phyloP scores from a whole-genome alignment of 2,888 invertebrate genomes.

The Podotricha telesiphe region DNA sequence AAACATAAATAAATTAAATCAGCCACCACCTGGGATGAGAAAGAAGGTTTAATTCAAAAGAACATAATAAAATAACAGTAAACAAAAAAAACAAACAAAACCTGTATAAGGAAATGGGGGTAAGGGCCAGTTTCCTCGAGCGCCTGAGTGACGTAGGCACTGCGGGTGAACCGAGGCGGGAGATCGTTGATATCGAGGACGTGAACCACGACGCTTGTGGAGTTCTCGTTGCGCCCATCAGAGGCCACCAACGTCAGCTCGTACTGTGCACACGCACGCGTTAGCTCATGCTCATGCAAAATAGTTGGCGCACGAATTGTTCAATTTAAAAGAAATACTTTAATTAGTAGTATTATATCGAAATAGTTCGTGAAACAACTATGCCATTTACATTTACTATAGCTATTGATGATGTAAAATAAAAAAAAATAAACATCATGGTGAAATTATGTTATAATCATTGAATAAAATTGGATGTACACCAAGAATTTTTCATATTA shows the following conservation, averaged over 20 bases:
- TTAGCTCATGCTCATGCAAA: constrained; percentile 78
- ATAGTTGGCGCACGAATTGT: constrained; percentile 35
- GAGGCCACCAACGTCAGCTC: constrained; percentile 95
- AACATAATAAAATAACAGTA: constrained; percentile 1
- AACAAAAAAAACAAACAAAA: constrained; percentile 69
- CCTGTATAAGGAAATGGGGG: constrained; percentile 89
- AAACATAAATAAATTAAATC: neutral
- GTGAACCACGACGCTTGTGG: constrained; percentile 91
- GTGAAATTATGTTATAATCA: no score
- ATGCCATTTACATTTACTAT: neutral
- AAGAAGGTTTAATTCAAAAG: neutral
- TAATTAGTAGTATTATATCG: constrained; percentile 50
- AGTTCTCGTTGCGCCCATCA: constrained; percentile 95
- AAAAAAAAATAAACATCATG: neutral
- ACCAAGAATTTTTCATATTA: no score
- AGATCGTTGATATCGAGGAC: constrained; percentile 95
- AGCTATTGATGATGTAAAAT: neutral
- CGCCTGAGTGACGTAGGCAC: constrained; percentile 88
- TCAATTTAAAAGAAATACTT: neutral
- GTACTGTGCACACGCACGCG: constrained; percentile 86
- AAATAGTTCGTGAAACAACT: constrained; percentile 53
- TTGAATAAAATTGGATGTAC: no score
- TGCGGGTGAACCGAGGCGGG: constrained; percentile 90
- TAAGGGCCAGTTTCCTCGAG: constrained; percentile 91
- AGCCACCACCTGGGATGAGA: neutral